Evolutionary conservation across 2,888 invertebrate species (phyloP).

Genomic region (Drosophila conformis): DNA sequence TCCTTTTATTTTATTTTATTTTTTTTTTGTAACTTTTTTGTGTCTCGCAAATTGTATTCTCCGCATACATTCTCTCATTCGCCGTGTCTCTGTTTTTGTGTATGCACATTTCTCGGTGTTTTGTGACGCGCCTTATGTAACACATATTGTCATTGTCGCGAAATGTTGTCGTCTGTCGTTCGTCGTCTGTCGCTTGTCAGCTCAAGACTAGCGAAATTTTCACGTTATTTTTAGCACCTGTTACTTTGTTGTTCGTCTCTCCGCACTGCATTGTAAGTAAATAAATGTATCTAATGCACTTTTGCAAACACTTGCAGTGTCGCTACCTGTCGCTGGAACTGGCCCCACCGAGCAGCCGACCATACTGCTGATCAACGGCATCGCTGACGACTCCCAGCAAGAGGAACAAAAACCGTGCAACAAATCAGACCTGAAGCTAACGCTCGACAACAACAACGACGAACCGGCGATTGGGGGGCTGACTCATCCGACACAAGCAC

Average conservation of each 20-base stretch:
- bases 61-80: constrained; percentile 10
- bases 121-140: constrained; percentile 62
- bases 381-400: constrained; percentile 55
- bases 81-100: constrained; percentile 14
- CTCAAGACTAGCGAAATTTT: constrained; percentile 37
- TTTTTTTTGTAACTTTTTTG: not conserved
- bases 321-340: constrained; percentile 85
- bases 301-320: constrained; percentile 77
- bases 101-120: constrained; percentile 29
- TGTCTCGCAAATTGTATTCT: not conserved
- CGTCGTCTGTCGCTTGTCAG: constrained; percentile 7
- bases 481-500: constrained; percentile 25
- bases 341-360: constrained; percentile 81
- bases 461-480: constrained; percentile 14
- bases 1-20: not conserved
- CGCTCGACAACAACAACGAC: constrained; percentile 46
- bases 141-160: constrained; percentile 54
- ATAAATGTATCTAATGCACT: constrained; percentile 28
- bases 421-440: constrained; percentile 48
- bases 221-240: constrained; percentile 75
- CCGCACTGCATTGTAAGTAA: constrained; percentile 23
- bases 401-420: constrained; percentile 31
- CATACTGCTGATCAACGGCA: constrained; percentile 83
- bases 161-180: constrained; percentile 32
- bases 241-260: constrained; percentile 26